These are phyloP conservation scores for Ferdinandea cuprea DNA, from an alignment of 2,888 invertebrate genomes.

Conservation along the genomic window DNA sequence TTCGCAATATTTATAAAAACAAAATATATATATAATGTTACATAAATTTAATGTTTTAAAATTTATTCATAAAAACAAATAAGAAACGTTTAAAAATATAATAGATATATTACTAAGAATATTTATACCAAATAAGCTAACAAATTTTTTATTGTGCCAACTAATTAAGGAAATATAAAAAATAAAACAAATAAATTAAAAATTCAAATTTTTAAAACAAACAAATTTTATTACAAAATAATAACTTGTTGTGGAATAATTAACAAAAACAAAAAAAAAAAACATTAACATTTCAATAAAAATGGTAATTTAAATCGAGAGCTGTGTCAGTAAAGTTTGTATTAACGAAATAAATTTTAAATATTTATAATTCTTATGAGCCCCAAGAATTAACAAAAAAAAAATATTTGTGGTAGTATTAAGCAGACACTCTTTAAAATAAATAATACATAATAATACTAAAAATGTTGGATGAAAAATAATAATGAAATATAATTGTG, in stretches of 20 bases:
- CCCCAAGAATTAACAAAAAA: conserved; percentile 77
- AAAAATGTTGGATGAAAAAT: conserved; percentile 59
- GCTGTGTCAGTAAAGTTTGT: conserved; percentile 42
- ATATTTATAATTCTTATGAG: conserved; percentile 76
- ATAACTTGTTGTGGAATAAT: conserved; percentile 10
- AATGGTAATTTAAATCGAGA: conserved; percentile 24
- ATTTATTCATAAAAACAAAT: not conserved
- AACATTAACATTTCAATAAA: conserved; percentile 14
- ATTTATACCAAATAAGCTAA: conserved; percentile 29
- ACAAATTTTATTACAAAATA: not conserved
- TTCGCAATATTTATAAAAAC: conserved; percentile 6
- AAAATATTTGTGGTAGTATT: conserved; percentile 8
- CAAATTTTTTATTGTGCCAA: conserved; percentile 68
- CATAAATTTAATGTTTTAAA: conserved; percentile 9
- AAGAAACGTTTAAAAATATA: not conserved
- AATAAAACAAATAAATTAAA: conserved; percentile 16
- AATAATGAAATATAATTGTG: conserved; percentile 45
- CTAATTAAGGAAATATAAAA: conserved; percentile 45
- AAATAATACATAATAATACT: conserved; percentile 18
- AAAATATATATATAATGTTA: conserved; percentile 20
- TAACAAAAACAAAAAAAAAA: conserved; percentile 14
- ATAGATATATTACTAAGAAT: not conserved
- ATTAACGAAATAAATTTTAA: not conserved
- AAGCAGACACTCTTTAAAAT: conserved; percentile 7
- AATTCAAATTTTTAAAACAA: conserved; percentile 6